Base-by-base conservation (phyloP, 2,113 vertebrate species). In the Glareola pratincola region DNA sequence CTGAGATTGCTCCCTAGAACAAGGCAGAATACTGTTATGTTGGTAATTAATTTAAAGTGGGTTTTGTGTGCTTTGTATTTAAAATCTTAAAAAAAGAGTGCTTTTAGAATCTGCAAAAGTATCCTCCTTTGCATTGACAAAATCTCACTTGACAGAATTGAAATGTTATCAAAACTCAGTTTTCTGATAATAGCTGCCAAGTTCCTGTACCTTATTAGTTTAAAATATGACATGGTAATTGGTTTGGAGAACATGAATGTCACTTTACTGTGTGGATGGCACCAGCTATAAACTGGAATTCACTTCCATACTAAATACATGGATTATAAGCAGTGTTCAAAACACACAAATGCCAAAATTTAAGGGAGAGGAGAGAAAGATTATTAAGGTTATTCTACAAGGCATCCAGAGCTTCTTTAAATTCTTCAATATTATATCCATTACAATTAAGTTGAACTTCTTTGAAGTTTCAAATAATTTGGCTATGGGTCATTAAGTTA, bases 391-490 rank as follows among this genome's bases (percentile, higher is more conserved):
- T 96, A 63, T 69, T 84, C 67, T 69, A 9, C 69, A 81, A 68
- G 34, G 57, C n/a, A 79, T 30, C 27, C 54, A 51, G 48, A 85
- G 68, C 79, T 79, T 32, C 72, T 84, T 92, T 56, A 83, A 79
- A 43, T 73, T 95, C 77, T 73, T 89, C 79, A 57, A 36, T 91
- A 59, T 92, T 88, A 63, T 85, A 92, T 91, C 73, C 74, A 85
- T 95, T 96, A 87, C 80, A 94, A 97, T 96, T 94, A 93, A 89
- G 84, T 81, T 62, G n/a, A 93, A 90, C 76, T 96, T 97, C 87
- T 66, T 27, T n/a, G 91, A 97, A 97, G 72, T 97, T 94, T 94
- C 79, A 94, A 95, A 67, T 96, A 95, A 95, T 92, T 86, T 95
- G 89, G 63, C 64, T 66, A 18, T 29, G 90, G 97, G 92, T 97